Conservation (phyloP, 2,113 vertebrate genomes). For the Nerophis lumbriciformis region DNA sequence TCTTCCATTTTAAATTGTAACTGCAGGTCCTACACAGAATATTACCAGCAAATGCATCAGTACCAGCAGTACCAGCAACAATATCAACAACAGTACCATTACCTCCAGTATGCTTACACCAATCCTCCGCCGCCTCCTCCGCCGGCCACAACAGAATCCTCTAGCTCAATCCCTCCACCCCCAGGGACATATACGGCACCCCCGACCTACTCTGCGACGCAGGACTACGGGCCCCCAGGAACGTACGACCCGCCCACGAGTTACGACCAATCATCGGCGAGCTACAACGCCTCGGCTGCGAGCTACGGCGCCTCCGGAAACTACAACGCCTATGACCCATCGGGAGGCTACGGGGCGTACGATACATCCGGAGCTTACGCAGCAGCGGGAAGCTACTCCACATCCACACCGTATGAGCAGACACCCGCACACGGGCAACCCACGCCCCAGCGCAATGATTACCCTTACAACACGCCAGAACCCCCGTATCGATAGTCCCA, state of each 20-base stretch:
- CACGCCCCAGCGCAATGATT: slow-evolving; percentile 72
- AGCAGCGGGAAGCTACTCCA: slow-evolving; percentile 60
- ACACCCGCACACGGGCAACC: slow-evolving; percentile 76
- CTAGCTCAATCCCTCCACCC: slow-evolving; percentile 48
- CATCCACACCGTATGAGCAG: slow-evolving; percentile 78
- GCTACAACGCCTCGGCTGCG: slow-evolving; percentile 45
- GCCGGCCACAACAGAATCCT: slow-evolving; percentile 46
- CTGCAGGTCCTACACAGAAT: slow-evolving; percentile 73
- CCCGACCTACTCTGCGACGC: slow-evolving; percentile 47
- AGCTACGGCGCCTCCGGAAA: slow-evolving; percentile 47
- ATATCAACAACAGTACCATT: slow-evolving; percentile 75
- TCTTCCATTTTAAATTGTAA: neutral
- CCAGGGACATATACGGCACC: slow-evolving; percentile 59
- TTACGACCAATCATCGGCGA: slow-evolving; percentile 39
- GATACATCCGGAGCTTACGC: slow-evolving; percentile 63
- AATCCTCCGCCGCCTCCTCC: slow-evolving; percentile 63
- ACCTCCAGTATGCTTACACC: slow-evolving; percentile 72
- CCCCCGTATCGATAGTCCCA: slow-evolving; percentile 73
- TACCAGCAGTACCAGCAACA: slow-evolving; percentile 73
- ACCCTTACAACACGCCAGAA: slow-evolving; percentile 75
- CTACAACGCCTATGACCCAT: slow-evolving; percentile 53
- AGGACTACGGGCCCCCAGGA: slow-evolving; percentile 44
- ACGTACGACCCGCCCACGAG: slow-evolving; percentile 44
- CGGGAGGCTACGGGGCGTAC: slow-evolving; percentile 59
- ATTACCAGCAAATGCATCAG: slow-evolving; percentile 76